Base-by-base conservation (phyloP, 2,797 vertebrate genomes). In the Vespertilio murinus region DNA sequence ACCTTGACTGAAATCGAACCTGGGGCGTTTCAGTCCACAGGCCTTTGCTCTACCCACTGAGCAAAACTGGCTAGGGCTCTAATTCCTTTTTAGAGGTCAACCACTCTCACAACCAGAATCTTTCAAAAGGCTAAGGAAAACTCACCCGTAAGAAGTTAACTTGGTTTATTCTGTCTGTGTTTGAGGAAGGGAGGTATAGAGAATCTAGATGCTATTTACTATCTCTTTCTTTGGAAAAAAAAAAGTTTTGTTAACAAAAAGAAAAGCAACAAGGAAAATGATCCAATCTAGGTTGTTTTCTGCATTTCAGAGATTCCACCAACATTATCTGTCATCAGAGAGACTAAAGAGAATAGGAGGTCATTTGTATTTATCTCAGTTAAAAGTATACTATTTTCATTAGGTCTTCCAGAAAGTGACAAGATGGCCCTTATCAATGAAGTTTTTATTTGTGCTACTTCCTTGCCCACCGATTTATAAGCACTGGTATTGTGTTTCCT, bases 191-290 rank as follows among this genome's bases (percentile, higher is more conserved):
- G 23, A 23, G 12, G 59, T 30, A 0, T 73, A 92, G 5, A 79
- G 17, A 90, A 81, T 85, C 64, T 28, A 73, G n/a, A 77, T 69
- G 18, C 12, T 54, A 47, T 71, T 93, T 42, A 73, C 1, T 42
- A 82, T 88, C 79, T 88, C 42, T 84, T 83, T 92, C 42, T 47
- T 67, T 38, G 42, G 61, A 5, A 10, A 65, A 64, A 67, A 90
- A 91, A 90, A 95, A 9, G 12, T 79, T 84, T 90, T 79, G 56
- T 85, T 91, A 92, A 86, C 23, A 87, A 90, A 88, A 94, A 54
- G 38, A 74, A 85, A 88, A 77, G 69, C n/a, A 33, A 67, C 1
- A 88, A 81, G 56, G 75, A 86, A 96, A 84, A 89, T 16, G 92
- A 87, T 81, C 30, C 90, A 80, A 30, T 84, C 35, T 65, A 87